Percentiles rank a stretch among this genome's conserved stretches.
phyloP scores from a whole-genome alignment of 1,140 invertebrate genomes.

The Nasonia longicornis region DNA sequence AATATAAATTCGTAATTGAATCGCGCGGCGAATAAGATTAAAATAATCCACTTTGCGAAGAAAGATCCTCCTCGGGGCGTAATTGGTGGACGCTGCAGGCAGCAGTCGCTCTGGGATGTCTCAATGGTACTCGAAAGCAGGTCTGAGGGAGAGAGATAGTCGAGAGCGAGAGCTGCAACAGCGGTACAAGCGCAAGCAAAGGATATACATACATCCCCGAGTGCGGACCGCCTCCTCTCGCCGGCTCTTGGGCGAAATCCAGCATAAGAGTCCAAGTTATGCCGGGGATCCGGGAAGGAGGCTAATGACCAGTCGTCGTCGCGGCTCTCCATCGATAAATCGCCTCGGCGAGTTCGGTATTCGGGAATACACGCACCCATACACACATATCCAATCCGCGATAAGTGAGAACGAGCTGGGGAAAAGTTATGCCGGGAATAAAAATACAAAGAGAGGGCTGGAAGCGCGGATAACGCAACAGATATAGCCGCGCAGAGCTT shows the following conservation, averaged over 20 bases:
- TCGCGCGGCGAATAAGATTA: background rate
- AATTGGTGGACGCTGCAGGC: conserved; percentile 13
- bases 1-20: conserved; percentile 6
- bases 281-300: background rate
- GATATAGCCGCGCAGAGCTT: background rate
- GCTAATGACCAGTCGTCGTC: conserved; percentile 26
- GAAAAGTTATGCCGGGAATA: background rate
- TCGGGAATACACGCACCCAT: background rate
- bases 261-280: conserved; percentile 8
- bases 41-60: conserved; percentile 3
- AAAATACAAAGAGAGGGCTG: conserved; percentile 5
- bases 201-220: background rate
- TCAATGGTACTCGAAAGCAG: conserved; percentile 9
- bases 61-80: background rate
- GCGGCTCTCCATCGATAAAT: conserved; percentile 5
- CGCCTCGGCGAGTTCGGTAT: background rate
- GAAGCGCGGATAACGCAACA: background rate
- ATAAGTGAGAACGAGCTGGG: background rate
- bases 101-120: background rate
- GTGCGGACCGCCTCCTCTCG: background rate
- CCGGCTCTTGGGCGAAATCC: conserved; percentile 17
- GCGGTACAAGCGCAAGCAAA: background rate
- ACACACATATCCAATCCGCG: background rate
- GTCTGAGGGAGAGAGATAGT: background rate
- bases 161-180: background rate